Evolutionary conservation across 2,888 invertebrate genomes (phyloP).

Genomic region (Megastigmus dorsalis): DNA sequence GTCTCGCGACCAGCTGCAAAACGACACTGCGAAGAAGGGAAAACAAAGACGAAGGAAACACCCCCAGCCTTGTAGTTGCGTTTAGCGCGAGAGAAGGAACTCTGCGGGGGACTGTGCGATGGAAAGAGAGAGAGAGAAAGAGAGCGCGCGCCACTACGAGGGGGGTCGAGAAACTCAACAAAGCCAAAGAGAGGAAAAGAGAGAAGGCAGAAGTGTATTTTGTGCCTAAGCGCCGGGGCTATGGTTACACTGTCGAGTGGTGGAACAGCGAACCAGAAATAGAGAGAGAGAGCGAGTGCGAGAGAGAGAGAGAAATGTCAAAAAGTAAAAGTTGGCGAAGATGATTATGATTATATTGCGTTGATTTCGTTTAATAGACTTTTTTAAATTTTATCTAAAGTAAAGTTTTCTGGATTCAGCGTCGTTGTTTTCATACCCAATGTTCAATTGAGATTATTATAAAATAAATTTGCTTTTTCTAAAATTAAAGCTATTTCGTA

Average conservation of each 20-base stretch:
- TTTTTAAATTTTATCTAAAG: no score
- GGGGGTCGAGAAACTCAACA: conserved; percentile 30
- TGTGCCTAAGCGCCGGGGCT: conserved; percentile 6
- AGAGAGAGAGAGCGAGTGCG: background rate
- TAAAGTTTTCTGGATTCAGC: no score
- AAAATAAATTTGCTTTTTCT: no score
- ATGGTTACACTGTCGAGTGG: background rate
- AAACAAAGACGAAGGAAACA: conserved; percentile 73
- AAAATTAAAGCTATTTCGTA: no score
- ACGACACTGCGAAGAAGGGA: conserved; percentile 73
- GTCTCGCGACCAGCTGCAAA: conserved; percentile 61
- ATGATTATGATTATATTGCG: conserved; percentile 16
- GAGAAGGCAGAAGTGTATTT: conserved; percentile 28
- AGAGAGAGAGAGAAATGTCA: background rate
- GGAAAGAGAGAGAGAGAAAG: conserved; percentile 14
- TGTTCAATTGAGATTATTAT: no score
- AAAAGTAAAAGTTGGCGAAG: no score
- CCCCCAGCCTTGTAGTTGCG: conserved; percentile 67
- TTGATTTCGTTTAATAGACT: conserved; percentile 1
- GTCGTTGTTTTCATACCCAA: no score
- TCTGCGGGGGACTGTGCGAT: conserved; percentile 8
- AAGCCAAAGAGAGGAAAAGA: conserved; percentile 16
- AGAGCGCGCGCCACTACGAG: conserved; percentile 15
- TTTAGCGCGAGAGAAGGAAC: conserved; percentile 65
- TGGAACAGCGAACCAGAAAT: no score